These are phyloP conservation scores for Hystrix brachyura DNA, from an alignment of 2,113 vertebrate species.

Conservation along the genomic window DNA sequence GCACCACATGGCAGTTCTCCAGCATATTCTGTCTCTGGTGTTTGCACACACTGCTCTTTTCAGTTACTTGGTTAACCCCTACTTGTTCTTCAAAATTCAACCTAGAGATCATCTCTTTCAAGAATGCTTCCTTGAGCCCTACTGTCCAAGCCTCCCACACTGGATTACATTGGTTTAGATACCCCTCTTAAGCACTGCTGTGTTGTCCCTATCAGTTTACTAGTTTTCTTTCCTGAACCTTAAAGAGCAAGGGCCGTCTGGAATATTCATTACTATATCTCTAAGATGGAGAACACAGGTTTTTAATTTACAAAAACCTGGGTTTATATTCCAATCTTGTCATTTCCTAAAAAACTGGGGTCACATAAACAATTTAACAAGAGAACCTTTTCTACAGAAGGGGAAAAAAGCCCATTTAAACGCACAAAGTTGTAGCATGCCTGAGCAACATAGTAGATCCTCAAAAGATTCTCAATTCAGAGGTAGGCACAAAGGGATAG, in stretches of 20 bases:
- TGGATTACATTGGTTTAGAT: neutral
- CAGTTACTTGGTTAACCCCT: slow-evolving; percentile 15
- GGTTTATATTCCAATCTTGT: neutral
- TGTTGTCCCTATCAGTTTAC: neutral
- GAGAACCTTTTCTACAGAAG: slow-evolving; percentile 5
- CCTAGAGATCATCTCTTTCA: neutral
- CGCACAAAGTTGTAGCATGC: neutral
- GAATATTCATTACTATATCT: neutral
- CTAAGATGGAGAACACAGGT: neutral
- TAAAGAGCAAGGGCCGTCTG: neutral
- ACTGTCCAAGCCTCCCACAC: neutral
- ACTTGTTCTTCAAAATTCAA: slow-evolving; percentile 37
- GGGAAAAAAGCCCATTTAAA: neutral
- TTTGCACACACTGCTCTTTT: slow-evolving; percentile 2
- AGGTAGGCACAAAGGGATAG: neutral
- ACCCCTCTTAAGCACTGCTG: neutral
- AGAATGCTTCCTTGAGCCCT: slow-evolving; percentile 16
- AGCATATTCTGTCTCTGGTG: neutral
- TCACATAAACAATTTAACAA: neutral
- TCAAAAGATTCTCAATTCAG: neutral
- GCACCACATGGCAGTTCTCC: neutral
- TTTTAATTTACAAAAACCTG: neutral
- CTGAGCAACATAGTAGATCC: neutral
- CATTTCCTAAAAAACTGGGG: neutral
- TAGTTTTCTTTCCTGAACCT: slow-evolving; percentile 21